Evolutionary conservation across 1,140 invertebrate genomes (phyloP), one percentile per base, ranked within the genome.

Genomic region (Hyles vespertilio): DNA sequence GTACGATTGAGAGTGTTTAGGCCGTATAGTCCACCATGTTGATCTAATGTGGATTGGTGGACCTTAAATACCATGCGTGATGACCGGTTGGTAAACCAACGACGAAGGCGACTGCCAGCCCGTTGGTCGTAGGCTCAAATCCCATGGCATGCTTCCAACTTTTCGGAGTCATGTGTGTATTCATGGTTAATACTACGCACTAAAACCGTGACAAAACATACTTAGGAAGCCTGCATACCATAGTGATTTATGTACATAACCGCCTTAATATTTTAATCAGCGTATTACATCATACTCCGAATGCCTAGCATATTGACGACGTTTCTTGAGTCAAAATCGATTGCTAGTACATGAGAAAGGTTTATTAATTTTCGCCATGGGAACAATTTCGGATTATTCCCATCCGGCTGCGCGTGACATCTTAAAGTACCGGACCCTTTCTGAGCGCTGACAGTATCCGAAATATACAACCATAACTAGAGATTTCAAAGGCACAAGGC

Each of bases 351-450:
- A 12, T 11, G 12, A 9, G n/a, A 33, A 51, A 52, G 32, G 51
- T 36, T 52, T 22, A n/a, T 11, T 36, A 52, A 52, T 52, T 52
- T 36, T 3, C 51, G 34, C 40, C 51, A 12, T 8, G 51, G 51
- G 51, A 52, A 52, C 34, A 52, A 52, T 52, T n/a, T 12, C 11
- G 32, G 32, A 40, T 36, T 52, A 45, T 32, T 47, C 52, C 12
- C 48, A 55, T 33, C 33, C 56, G 51, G 33, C 46, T 63, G 61
- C 56, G 61, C 51, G 10, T 63, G 61, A 63, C 56, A 63, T 44
- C 34, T 49, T 56, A 33, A 58, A 58, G 43, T n/a, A 52, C 33
- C 34, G 33, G 34, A 52, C 34, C 36, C 56, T 12, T 48, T 46
- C 22, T 45, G 32, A 22, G 48, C 53, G 8, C 11, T 33, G 51